Evolutionary conservation across 2,888 invertebrate species (phyloP).

Genomic region (Drepanosiphum platanoidis): DNA sequence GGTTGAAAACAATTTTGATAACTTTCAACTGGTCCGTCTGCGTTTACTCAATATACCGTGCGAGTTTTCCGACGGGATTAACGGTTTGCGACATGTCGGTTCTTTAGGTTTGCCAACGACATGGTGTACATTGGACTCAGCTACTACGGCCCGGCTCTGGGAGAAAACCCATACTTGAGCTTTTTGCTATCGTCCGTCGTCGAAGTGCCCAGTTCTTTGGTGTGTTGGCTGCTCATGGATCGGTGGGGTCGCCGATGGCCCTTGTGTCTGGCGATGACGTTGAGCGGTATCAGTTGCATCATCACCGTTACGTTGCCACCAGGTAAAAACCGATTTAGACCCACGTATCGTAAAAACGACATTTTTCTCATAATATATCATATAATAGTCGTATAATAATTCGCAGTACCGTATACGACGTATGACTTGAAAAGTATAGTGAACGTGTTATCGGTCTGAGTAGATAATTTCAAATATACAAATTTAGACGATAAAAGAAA

Average conservation of each 20-base stretch:
- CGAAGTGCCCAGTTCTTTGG: slow-evolving; percentile 88
- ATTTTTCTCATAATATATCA: too few species aligned
- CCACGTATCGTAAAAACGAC: too few species aligned
- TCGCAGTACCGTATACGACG: too few species aligned
- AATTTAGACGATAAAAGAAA: too few species aligned
- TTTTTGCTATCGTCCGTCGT: slow-evolving; percentile 87
- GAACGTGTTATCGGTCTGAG: too few species aligned
- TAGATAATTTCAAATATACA: too few species aligned
- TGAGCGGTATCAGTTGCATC: slow-evolving; percentile 86
- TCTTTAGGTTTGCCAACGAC: slow-evolving; percentile 82
- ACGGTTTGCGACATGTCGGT: not conserved
- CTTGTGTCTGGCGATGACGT: slow-evolving; percentile 83
- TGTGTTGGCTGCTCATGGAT: slow-evolving; percentile 90
- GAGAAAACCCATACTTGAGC: slow-evolving; percentile 87
- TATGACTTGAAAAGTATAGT: not conserved
- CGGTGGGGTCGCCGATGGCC: slow-evolving; percentile 89
- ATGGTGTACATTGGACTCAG: slow-evolving; percentile 92
- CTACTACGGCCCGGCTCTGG: slow-evolving; percentile 89
- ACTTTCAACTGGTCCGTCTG: slow-evolving; percentile 79
- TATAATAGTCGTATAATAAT: too few species aligned
- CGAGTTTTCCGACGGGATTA: not conserved
- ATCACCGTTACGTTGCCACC: slow-evolving; percentile 84
- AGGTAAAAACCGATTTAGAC: slow-evolving; percentile 71
- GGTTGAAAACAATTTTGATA: slow-evolving; percentile 85
- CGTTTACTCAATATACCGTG: not conserved